phyloP scores from a whole-genome alignment of 2,113 vertebrate genomes.

The Petrocephalus zakoni region DNA sequence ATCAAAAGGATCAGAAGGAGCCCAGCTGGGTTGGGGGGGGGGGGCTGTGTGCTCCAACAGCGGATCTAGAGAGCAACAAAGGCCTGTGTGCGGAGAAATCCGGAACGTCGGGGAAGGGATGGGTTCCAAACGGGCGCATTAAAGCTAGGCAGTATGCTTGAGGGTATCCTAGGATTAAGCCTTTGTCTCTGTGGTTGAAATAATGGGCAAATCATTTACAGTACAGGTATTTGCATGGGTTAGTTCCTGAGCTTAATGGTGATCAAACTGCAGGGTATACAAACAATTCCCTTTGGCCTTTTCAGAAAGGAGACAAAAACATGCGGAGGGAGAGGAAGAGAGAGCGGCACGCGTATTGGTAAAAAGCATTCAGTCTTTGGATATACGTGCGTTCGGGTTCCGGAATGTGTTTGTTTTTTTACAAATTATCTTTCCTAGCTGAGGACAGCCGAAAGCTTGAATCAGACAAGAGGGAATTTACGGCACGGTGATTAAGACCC shows the following conservation, averaged over 20 bases:
- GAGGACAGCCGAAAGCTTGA: not conserved
- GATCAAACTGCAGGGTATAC: not conserved
- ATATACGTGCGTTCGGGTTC: not conserved
- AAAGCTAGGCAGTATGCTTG: not conserved
- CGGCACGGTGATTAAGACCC: not conserved
- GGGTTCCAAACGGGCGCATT: not conserved
- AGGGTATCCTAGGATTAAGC: not conserved
- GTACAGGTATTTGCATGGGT: conserved; percentile 5
- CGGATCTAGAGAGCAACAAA: not conserved
- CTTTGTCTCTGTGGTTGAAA: not conserved
- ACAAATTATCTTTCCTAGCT: not conserved
- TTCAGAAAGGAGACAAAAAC: not conserved
- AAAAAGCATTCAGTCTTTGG: not conserved
- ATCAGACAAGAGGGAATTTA: not conserved
- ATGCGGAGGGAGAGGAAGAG: not conserved
- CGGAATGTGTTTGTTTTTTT: not conserved
- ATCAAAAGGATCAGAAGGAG: conserved; percentile 1
- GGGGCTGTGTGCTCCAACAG: not conserved
- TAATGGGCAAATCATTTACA: conserved; percentile 1
- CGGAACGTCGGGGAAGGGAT: not conserved
- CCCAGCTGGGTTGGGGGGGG: conserved; percentile 11
- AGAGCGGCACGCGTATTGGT: not conserved
- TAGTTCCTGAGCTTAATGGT: not conserved
- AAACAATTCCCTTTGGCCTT: not conserved
- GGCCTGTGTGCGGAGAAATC: not conserved